Evolutionary conservation across 2,113 vertebrate genomes (phyloP).

Genomic region (Vulpes ferrilata): DNA sequence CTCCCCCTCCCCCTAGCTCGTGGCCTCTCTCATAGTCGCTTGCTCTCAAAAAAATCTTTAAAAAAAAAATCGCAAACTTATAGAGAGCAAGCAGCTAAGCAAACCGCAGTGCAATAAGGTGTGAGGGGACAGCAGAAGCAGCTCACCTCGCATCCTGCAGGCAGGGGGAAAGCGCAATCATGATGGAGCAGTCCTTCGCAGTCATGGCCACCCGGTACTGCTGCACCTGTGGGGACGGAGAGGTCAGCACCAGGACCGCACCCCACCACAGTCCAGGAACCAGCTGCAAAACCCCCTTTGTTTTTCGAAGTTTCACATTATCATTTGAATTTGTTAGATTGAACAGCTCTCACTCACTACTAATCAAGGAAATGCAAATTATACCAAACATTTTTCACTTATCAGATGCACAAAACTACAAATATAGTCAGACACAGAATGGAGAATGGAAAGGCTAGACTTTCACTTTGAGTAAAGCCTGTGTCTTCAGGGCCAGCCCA

Average conservation of each 20-base stretch:
- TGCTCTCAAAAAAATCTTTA: too few species aligned
- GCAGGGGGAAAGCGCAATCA: conserved; percentile 94
- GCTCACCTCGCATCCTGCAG: conserved; percentile 93
- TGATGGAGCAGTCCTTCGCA: conserved; percentile 98
- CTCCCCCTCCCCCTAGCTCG: too few species aligned
- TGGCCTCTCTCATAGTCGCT: too few species aligned
- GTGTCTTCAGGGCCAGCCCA: not conserved
- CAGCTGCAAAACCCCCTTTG: not conserved
- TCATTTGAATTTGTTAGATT: conserved; percentile 1
- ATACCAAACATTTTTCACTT: not conserved
- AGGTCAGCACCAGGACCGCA: not conserved
- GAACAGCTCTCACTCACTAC: not conserved
- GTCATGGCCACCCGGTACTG: conserved; percentile 98
- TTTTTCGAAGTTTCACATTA: not conserved
- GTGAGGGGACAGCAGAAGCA: not conserved
- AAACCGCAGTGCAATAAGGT: not conserved
- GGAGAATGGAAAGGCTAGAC: not conserved
- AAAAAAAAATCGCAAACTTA: not conserved
- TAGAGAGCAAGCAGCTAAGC: not conserved
- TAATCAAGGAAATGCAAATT: conserved; percentile 32
- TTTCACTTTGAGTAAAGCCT: not conserved
- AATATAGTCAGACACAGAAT: not conserved
- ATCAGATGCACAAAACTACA: not conserved
- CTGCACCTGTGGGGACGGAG: conserved; percentile 89
- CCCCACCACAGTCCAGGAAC: not conserved